Conservation (phyloP, 2,113 vertebrate species). For the Spea bombifrons region DNA sequence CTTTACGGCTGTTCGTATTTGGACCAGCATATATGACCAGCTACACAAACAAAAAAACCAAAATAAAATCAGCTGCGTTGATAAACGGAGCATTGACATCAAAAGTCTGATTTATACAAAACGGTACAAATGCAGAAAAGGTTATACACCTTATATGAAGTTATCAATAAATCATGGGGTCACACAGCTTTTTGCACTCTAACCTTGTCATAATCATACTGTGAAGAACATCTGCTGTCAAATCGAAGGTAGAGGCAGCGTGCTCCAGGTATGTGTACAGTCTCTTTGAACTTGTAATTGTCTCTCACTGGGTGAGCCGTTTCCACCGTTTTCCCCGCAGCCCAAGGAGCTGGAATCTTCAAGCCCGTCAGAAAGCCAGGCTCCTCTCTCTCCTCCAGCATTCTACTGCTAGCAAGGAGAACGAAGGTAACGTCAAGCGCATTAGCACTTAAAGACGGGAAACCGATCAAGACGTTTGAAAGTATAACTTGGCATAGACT, state of each 20-base stretch:
- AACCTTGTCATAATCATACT: constrained; percentile 99
- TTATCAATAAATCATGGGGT: too few species aligned
- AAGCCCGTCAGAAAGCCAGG: constrained; percentile 94
- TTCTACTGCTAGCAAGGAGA: constrained; percentile 60
- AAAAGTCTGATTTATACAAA: too few species aligned
- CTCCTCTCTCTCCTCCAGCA: constrained; percentile 93
- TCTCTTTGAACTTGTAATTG: constrained; percentile 98
- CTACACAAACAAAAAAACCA: constrained; percentile 71
- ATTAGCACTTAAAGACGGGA: too few species aligned
- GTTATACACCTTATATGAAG: too few species aligned
- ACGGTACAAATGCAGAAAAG: too few species aligned
- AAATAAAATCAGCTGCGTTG: not conserved
- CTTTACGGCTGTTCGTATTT: constrained; percentile 98
- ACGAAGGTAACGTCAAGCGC: too few species aligned
- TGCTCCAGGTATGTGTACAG: constrained; percentile 94
- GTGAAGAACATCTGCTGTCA: constrained; percentile 93
- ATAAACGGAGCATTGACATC: too few species aligned
- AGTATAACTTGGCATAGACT: too few species aligned
- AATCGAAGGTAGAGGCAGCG: constrained; percentile 95
- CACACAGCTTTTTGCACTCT: constrained; percentile 17
- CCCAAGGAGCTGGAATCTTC: constrained; percentile 98
- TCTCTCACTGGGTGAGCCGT: constrained; percentile 95
- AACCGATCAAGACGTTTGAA: too few species aligned
- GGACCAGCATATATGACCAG: constrained; percentile 97
- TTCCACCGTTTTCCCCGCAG: constrained; percentile 95